These are phyloP conservation scores for Caenorhabditis remanei DNA, from an alignment of 1,140 invertebrate species.

Conservation along the genomic window DNA sequence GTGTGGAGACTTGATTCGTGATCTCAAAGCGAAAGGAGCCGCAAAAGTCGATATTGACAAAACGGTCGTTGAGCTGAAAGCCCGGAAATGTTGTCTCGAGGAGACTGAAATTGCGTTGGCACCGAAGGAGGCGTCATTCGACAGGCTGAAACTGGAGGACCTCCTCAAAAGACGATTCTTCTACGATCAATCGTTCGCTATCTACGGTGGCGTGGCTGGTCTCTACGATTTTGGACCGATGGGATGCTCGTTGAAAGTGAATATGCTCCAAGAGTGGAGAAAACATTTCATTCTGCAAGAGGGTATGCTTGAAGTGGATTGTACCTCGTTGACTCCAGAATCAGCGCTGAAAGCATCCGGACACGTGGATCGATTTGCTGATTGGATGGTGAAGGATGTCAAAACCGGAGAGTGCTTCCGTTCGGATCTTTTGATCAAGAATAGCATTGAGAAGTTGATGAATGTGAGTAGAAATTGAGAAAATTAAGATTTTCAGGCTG, in stretches of 20 bases:
- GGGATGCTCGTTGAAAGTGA: conserved; percentile 97
- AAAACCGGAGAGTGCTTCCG: conserved; percentile 96
- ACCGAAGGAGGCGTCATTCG: conserved; percentile 85
- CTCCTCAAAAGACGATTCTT: conserved; percentile 96
- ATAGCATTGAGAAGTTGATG: conserved; percentile 82
- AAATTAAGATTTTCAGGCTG: no score
- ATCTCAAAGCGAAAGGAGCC: conserved; percentile 88
- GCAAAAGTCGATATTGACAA: conserved; percentile 91
- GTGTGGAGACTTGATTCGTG: conserved; percentile 88
- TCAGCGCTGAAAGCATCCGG: conserved; percentile 96
- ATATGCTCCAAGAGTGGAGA: conserved; percentile 88
- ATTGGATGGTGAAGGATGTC: conserved; percentile 98
- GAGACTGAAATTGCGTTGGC: conserved; percentile 90
- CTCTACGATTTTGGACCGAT: conserved; percentile 97
- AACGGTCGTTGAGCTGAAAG: conserved; percentile 91
- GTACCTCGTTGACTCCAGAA: conserved; percentile 95
- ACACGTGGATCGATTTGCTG: conserved; percentile 97
- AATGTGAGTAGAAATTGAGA: conserved; percentile 31
- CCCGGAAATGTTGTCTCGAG: conserved; percentile 90
- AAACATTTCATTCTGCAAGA: conserved; percentile 97
- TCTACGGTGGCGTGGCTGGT: conserved; percentile 89
- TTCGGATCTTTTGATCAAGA: conserved; percentile 97
- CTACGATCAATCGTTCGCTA: conserved; percentile 98
- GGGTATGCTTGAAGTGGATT: conserved; percentile 98
- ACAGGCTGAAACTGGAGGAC: conserved; percentile 94